Base-by-base conservation (phyloP, 1,140 invertebrate species). In the Oryzaephilus surinamensis region DNA sequence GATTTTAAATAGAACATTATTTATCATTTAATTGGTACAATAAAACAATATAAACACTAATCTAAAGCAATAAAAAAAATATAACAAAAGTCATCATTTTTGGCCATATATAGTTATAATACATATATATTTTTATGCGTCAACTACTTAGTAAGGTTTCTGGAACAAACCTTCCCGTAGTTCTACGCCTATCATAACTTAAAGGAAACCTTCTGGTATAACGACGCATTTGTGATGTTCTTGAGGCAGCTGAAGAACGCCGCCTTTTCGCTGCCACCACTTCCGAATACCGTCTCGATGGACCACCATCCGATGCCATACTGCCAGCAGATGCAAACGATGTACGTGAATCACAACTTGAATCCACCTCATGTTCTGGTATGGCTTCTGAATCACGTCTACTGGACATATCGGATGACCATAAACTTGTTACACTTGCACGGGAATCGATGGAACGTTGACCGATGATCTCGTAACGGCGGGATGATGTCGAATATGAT, bases 141-240 rank as follows among this genome's bases (percentile, higher is more conserved):
- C n/a, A n/a, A n/a, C n/a, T n/a, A n/a, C n/a, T n/a, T n/a, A n/a
- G n/a, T n/a, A n/a, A n/a, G n/a, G n/a, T n/a, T n/a, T n/a, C n/a
- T n/a, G n/a, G n/a, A n/a, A 49, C 47, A 46, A 55, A 65, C 64
- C 64, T 66, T 46, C 64, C 64, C 21, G 62, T 66, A 4, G 64
- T 64, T 39, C 61, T 53, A 34, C 62, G 44, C 18, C 64, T 50
- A 45, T 66, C 64, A 32, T 57, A 50, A 21, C 51, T 60, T 23
- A 64, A 45, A n/a, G 63, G 58, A 31, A 55, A 52, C 38, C 61
- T 50, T 31, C 62, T 51, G 3, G 55, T 54, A 38, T 63, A 52
- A 36, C 60, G 51, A 26, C 62, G 51, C 13, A 63, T 52, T 47
- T 58, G 62, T 37, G 52, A 56, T 20, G 52, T 53, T 35, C 60